These are phyloP conservation scores for Stramonita haemastoma DNA, from an alignment of 2,888 invertebrate species.

Conservation along the genomic window DNA sequence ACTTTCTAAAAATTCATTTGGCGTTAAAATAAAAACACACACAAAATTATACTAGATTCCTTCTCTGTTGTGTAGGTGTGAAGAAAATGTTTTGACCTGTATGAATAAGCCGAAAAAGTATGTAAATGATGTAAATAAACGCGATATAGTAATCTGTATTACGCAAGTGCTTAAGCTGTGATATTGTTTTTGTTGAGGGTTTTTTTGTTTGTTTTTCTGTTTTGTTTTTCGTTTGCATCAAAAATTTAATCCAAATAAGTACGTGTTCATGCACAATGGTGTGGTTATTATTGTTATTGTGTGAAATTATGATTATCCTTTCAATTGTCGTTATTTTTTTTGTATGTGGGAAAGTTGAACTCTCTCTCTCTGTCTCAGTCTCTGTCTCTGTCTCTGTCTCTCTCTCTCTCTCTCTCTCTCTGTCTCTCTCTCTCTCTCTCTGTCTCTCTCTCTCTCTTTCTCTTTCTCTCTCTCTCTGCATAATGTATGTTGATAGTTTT, in stretches of 20 bases:
- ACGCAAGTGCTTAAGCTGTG: background rate
- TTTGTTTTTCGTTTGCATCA: background rate
- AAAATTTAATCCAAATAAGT: background rate
- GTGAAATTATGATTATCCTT: background rate
- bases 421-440: background rate
- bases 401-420: conserved; percentile 18
- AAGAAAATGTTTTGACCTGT: background rate
- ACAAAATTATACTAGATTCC: background rate
- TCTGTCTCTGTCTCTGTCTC: conserved; percentile 12
- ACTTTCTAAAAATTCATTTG: background rate
- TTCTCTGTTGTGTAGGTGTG: background rate
- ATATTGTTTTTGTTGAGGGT: background rate
- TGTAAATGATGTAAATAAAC: background rate
- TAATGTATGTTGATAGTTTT: too few relatives aligned
- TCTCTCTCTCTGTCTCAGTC: background rate
- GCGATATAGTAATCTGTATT: background rate
- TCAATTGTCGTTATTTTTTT: background rate
- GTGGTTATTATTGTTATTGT: background rate
- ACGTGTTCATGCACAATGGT: background rate
- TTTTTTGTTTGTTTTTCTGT: background rate
- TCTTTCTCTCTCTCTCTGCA: background rate
- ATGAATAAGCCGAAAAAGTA: background rate
- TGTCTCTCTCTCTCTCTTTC: background rate
- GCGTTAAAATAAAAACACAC: background rate
- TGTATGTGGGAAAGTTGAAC: background rate